A percentile compares a stretch with the other conserved stretches of the same genome.
Conservation (phyloP, 2,888 invertebrate species). For the Eurytoma californica region DNA sequence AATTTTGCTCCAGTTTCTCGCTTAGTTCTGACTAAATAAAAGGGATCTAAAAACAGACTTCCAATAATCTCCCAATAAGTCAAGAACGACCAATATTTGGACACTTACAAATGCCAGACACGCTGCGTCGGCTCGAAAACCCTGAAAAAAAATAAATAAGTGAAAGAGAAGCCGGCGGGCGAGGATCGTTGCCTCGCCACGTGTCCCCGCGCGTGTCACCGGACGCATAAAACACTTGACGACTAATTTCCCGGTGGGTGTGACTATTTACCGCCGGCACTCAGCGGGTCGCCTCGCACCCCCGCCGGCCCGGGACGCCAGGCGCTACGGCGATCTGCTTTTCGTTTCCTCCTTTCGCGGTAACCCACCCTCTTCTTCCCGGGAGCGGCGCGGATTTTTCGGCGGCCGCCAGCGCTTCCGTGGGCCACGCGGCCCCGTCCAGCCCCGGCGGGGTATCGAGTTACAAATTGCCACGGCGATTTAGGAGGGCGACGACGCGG, state of each 20-base stretch:
- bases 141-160: background rate
- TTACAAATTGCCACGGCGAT: slow-evolving; percentile 35
- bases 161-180: background rate
- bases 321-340: slow-evolving; percentile 18
- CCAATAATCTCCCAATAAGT: background rate
- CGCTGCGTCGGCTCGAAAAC: background rate
- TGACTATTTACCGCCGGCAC: slow-evolving; percentile 49
- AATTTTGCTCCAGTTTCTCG: no score
- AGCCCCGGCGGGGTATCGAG: background rate
- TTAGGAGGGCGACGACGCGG: slow-evolving; percentile 22
- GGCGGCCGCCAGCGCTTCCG: background rate
- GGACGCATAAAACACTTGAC: slow-evolving; percentile 72
- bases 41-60: no score
- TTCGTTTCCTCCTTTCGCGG: slow-evolving; percentile 34
- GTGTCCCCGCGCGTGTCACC: slow-evolving; percentile 47
- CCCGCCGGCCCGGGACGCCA: slow-evolving; percentile 5
- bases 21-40: no score
- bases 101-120: slow-evolving; percentile 27
- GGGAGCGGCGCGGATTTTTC: slow-evolving; percentile 43
- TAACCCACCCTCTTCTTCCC: slow-evolving; percentile 25
- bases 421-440: no score
- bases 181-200: slow-evolving; percentile 9
- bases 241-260: slow-evolving; percentile 68
- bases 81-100: slow-evolving; percentile 27
- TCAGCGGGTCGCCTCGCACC: slow-evolving; percentile 65